Base-by-base conservation (phyloP, 2,797 vertebrate species). In the Spea hammondii region DNA sequence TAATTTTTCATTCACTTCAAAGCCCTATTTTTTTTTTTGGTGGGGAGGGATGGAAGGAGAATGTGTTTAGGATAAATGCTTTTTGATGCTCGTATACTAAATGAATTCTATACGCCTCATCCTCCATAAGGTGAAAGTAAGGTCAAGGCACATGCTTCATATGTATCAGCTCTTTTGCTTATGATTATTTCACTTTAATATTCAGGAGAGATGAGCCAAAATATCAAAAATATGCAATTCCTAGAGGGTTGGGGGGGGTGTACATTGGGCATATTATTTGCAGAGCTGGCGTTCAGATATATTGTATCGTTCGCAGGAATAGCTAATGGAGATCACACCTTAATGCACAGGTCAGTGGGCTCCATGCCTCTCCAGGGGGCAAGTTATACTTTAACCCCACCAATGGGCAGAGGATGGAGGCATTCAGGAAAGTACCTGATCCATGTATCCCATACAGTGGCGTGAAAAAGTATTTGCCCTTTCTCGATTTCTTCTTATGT, bases 1-100 rank as follows among this genome's bases (percentile, higher is more conserved):
- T 93, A 92, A 93, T 96, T 95, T 94, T 94, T 95, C 93, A 95
- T 91, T 90, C 87, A 88, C 92, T 94, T 93, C 90, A 91, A 91
- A 93, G 89, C 88, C 79, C 85, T 84, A 81, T 76, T 75, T 85
- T 45, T 71, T 71, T 78, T 75, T 81, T 76, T 83, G 80, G 51
- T 55, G 12, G 50, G 55, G 17, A 44, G 50, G 32, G 32, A 32
- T 32, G 32, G 32, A 32, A 32, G 32, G 2, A 32, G 32, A 32
- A 32, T 32, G 32, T 32, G 32, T 32, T 32, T 32, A 32, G 32
- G 32, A 32, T 32, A 32, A 32, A 32, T 32, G 32, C 82, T 86
- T 78, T 77, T 69, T 80, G 83, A 83, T 13, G 62, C 82, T 79
- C 14, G 62, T 78, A 78, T 82, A 75, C 86, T 84, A 86, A 91